Evolutionary conservation across 2,888 invertebrate genomes (phyloP), one percentile per base, ranked within the genome.

Genomic region (Molorchus minor): DNA sequence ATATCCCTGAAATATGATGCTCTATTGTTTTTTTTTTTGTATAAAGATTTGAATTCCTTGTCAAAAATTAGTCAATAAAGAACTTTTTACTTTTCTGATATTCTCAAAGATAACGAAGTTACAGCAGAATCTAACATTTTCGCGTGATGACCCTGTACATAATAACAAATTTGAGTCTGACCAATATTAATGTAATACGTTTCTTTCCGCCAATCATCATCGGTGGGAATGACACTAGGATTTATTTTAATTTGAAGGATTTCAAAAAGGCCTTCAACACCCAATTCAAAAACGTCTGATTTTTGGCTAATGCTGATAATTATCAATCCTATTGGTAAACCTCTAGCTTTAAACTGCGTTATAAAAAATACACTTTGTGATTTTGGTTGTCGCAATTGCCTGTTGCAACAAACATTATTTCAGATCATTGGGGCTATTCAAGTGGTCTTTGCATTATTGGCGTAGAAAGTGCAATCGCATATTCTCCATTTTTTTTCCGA

Each of bases 291-390:
- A 20, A 60, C 56, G 19, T 55, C 41, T 36, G 52, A 46, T 45
- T 56, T 43, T 40, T 57, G 59, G 16, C 55, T 58, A 40, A 59
- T 67, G 36, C 61, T 61, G 13, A 67, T 41, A 33, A n/a, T n/a
- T n/a, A 65, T 61, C 52, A 63, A 67, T 33, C 61, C 58, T 7
- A 65, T 53, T 10, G 67, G 65, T 30, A 66, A 46, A n/a, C 58
- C 60, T 21, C 67, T 64, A 36, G 58, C 57, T 25, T 61, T 20
- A 15, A 59, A 57, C 17, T 65, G 61, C 8, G 63, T 65, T 25
- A 57, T 36, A 29, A 67, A 66, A 64, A 65, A 47, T 67, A 67
- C 3, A 64, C 53, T 58, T 62, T 67, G 47, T 61, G 61, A 19
- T 65, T 58, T 46, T 67, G 59, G 3, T 35, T 41, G 2, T 63